Evolutionary conservation across 2,797 vertebrate species (phyloP).

Genomic region (Pristis pectinata): DNA sequence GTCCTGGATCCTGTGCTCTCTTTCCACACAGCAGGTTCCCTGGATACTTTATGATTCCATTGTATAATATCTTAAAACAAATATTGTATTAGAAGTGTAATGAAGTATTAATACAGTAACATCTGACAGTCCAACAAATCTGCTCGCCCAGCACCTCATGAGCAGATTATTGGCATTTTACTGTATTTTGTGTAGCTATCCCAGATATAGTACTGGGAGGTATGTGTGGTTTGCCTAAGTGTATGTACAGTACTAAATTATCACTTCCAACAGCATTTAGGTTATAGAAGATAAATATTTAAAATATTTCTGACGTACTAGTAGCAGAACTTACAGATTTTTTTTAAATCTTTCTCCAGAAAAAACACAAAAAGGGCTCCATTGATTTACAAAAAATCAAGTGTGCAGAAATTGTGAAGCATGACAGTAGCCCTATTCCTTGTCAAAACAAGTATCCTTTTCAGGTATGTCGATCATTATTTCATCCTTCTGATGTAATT

Average conservation of each 20-base stretch:
- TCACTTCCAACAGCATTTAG: neutral
- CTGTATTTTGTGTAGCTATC: neutral
- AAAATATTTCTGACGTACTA: slow-evolving; percentile 33
- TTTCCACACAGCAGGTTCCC: too few species aligned
- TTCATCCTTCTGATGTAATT: neutral
- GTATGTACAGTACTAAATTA: neutral
- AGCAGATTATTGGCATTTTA: too few species aligned
- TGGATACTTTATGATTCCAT: too few species aligned
- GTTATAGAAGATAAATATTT: slow-evolving; percentile 11
- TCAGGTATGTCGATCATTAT: slow-evolving; percentile 64
- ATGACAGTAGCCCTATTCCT: slow-evolving; percentile 65
- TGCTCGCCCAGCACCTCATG: too few species aligned
- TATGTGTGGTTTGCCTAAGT: neutral
- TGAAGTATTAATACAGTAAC: too few species aligned
- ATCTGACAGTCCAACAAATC: too few species aligned
- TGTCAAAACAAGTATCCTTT: slow-evolving; percentile 93
- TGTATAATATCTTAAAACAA: too few species aligned
- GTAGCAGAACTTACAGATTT: neutral
- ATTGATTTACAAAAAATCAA: slow-evolving; percentile 78
- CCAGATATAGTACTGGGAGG: neutral
- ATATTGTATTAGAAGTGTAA: too few species aligned
- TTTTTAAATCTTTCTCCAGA: slow-evolving; percentile 55
- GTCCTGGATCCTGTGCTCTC: too few species aligned
- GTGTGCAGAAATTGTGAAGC: slow-evolving; percentile 86
- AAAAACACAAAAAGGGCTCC: slow-evolving; percentile 74